phyloP scores from a whole-genome alignment of 2,797 vertebrate genomes.

The Protonibea diacanthus region DNA sequence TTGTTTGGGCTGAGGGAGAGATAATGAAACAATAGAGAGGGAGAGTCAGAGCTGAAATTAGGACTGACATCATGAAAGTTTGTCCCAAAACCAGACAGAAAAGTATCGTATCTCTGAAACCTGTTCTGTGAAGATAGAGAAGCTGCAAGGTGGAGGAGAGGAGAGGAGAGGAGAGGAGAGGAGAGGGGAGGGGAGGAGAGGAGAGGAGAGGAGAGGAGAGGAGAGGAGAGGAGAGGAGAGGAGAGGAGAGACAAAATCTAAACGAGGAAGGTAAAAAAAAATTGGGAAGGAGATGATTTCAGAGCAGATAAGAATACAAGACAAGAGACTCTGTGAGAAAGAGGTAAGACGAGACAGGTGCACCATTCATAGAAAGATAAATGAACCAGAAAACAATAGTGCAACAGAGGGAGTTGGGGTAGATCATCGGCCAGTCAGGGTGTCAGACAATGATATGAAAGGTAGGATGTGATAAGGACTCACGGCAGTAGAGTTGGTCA shows the following conservation, averaged over 20 bases:
- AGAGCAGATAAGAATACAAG: slow-evolving; percentile 26
- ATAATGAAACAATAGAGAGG: slow-evolving; percentile 50
- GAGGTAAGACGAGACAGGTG: slow-evolving; percentile 32
- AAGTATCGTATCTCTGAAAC: not conserved
- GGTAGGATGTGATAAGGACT: slow-evolving; percentile 37
- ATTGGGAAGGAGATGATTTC: slow-evolving; percentile 18
- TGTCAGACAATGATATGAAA: slow-evolving; percentile 39
- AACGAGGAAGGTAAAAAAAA: slow-evolving; percentile 13
- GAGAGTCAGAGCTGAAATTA: slow-evolving; percentile 31
- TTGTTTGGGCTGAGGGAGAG: slow-evolving; percentile 36
- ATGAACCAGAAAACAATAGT: slow-evolving; percentile 35
- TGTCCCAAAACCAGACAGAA: slow-evolving; percentile 13
- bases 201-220: not conserved
- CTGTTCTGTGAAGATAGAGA: slow-evolving; percentile 15
- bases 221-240: slow-evolving; percentile 1
- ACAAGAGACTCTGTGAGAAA: slow-evolving; percentile 28
- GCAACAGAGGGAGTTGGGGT: not conserved
- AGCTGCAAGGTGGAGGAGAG: not conserved
- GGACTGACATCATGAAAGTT: slow-evolving; percentile 33
- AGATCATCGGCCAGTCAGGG: slow-evolving; percentile 45
- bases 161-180: not conserved
- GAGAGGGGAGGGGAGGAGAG: not conserved
- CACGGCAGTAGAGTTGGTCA: slow-evolving; percentile 38
- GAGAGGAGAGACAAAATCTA: slow-evolving; percentile 6
- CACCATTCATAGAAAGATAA: slow-evolving; percentile 39